phyloP scores from a whole-genome alignment of 2,888 invertebrate genomes.

The Acronicta leporina region DNA sequence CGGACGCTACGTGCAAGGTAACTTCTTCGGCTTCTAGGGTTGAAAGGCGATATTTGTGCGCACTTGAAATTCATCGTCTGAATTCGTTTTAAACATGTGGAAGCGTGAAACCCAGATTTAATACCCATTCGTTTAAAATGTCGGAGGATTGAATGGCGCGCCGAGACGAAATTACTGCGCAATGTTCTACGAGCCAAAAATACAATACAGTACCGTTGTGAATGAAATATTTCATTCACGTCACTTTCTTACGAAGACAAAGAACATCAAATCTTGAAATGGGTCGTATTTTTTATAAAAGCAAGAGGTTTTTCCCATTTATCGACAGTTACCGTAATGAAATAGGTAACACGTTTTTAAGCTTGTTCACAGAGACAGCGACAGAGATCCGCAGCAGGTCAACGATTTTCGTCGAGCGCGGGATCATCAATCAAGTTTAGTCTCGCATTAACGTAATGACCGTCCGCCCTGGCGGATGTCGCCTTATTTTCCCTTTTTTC shows the following conservation, averaged over 20 bases:
- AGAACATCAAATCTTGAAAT: slow-evolving; percentile 5
- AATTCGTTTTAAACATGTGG: slow-evolving; percentile 44
- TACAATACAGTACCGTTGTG: slow-evolving; percentile 8
- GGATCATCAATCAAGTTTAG: slow-evolving; percentile 88
- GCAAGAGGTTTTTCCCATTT: slow-evolving; percentile 11
- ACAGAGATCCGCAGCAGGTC: slow-evolving; percentile 63
- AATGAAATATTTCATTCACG: slow-evolving; percentile 12
- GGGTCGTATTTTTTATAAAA: slow-evolving; percentile 12
- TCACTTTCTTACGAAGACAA: slow-evolving; percentile 14
- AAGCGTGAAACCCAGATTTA: slow-evolving; percentile 43
- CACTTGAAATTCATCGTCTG: slow-evolving; percentile 27
- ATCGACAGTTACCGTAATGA: slow-evolving; percentile 26
- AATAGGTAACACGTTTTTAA: slow-evolving; percentile 43
- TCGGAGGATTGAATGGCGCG: slow-evolving; percentile 35
- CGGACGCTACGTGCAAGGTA: slow-evolving; percentile 33
- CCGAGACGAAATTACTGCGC: slow-evolving; percentile 34
- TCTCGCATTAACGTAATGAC: slow-evolving; percentile 89
- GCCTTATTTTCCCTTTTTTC: slow-evolving; percentile 84
- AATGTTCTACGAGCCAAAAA: slow-evolving; percentile 31
- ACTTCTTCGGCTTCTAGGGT: slow-evolving; percentile 40
- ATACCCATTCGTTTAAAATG: slow-evolving; percentile 43
- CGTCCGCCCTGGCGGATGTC: slow-evolving; percentile 84
- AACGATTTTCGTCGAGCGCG: slow-evolving; percentile 67
- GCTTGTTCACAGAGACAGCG: slow-evolving; percentile 55
- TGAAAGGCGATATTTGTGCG: slow-evolving; percentile 47